These are phyloP conservation scores for Meles meles DNA, from an alignment of 2,113 vertebrate genomes.

Conservation along the genomic window DNA sequence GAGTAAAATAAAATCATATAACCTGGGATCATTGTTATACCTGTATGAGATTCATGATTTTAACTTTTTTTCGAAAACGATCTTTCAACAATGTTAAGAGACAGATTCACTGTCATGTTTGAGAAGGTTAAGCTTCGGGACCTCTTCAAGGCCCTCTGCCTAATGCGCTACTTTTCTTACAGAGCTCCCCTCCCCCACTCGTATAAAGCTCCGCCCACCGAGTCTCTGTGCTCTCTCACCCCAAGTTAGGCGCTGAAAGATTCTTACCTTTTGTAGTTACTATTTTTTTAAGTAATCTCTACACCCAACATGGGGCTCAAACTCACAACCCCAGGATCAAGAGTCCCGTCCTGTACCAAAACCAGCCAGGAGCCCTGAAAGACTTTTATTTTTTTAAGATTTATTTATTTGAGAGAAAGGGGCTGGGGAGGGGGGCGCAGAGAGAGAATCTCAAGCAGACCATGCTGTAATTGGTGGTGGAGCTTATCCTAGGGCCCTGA, in stretches of 20 bases:
- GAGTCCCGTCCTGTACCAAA: not conserved
- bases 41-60: not conserved
- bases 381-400: not conserved
- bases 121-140: not conserved
- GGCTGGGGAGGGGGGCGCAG: not conserved
- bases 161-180: not conserved
- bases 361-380: not conserved
- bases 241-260: not conserved
- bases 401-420: not conserved
- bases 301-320: not conserved
- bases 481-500: not conserved
- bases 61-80: not conserved
- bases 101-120: not conserved
- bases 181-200: not conserved
- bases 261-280: not conserved
- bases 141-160: not conserved
- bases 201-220: not conserved
- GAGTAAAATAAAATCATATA: not conserved
- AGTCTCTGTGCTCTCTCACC: no score
- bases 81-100: not conserved
- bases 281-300: not conserved
- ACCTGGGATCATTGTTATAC: not conserved
- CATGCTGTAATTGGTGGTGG: not conserved
- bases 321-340: not conserved
- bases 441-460: not conserved